Evolutionary conservation across 2,797 vertebrate species (phyloP).

Genomic region (Xenopus petersii): DNA sequence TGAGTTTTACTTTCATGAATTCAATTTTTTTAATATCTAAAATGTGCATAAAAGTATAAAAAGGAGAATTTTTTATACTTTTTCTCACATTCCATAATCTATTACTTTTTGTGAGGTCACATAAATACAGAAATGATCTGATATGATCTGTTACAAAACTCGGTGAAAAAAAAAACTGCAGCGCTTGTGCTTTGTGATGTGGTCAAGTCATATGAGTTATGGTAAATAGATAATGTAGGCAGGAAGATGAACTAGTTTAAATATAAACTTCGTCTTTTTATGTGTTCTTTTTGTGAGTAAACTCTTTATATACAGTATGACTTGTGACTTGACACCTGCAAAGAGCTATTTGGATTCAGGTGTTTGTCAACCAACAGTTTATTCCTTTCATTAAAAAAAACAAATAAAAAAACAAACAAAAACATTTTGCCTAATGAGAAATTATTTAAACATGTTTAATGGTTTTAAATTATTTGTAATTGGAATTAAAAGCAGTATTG

Average conservation of each 20-base stretch:
- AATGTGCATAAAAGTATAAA: too few relatives aligned
- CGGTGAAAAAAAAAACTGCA: background rate
- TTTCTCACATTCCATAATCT: too few relatives aligned
- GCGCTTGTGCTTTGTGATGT: conserved; percentile 24
- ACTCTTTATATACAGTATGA: conserved; percentile 6
- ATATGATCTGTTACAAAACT: too few relatives aligned
- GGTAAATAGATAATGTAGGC: conserved; percentile 34
- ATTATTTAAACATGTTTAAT: background rate
- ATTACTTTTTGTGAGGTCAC: too few relatives aligned
- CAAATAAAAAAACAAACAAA: background rate
- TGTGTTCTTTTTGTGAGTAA: background rate
- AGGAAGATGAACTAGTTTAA: conserved; percentile 34
- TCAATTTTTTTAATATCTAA: too few relatives aligned
- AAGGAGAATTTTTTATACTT: too few relatives aligned
- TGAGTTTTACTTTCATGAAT: too few relatives aligned
- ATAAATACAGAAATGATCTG: too few relatives aligned
- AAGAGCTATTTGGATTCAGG: conserved; percentile 10
- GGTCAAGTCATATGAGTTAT: conserved; percentile 31
- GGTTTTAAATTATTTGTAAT: background rate
- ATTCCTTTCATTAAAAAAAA: too few relatives aligned
- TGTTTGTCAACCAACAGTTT: background rate
- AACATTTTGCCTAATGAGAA: background rate
- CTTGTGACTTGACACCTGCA: conserved; percentile 26
- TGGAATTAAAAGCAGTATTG: too few relatives aligned
- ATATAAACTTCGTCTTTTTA: conserved; percentile 2